Evolutionary conservation across 2,888 invertebrate species (phyloP).

Genomic region (Phengaris arion): DNA sequence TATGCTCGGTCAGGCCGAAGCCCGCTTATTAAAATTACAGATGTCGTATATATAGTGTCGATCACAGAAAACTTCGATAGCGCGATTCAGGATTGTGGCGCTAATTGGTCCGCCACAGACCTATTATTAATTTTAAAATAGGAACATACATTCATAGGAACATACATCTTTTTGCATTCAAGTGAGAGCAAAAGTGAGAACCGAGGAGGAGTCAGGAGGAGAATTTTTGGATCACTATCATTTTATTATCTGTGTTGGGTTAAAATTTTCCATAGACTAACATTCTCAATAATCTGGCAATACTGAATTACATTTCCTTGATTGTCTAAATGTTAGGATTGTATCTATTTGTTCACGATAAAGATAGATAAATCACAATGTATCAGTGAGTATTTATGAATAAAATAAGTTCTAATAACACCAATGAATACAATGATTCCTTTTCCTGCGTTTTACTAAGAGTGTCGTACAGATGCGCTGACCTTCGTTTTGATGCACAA

Average conservation of each 20-base stretch:
- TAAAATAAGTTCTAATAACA: slow-evolving; percentile 47
- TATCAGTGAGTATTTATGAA: slow-evolving; percentile 71
- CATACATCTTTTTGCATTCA: too few species aligned
- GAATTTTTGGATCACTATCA: background rate
- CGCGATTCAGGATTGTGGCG: too few species aligned
- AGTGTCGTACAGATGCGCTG: slow-evolving; percentile 78
- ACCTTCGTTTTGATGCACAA: slow-evolving; percentile 81
- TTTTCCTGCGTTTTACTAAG: slow-evolving; percentile 56
- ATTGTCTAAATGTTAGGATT: slow-evolving; percentile 73
- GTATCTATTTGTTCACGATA: slow-evolving; percentile 72
- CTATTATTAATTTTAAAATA: too few species aligned
- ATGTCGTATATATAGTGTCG: too few species aligned
- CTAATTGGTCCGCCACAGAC: too few species aligned
- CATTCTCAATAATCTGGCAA: slow-evolving; percentile 47
- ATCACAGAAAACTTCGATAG: too few species aligned
- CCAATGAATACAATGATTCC: slow-evolving; percentile 44
- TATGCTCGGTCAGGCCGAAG: too few species aligned
- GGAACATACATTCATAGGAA: too few species aligned
- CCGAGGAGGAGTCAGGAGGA: too few species aligned
- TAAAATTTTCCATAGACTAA: background rate
- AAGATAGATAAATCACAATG: slow-evolving; percentile 65
- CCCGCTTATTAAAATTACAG: too few species aligned
- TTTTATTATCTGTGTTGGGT: background rate
- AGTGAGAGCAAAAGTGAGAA: too few species aligned
- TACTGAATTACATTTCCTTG: slow-evolving; percentile 63